phyloP scores from a whole-genome alignment of 2,888 invertebrate genomes.

The Pseudanteris insignis region DNA sequence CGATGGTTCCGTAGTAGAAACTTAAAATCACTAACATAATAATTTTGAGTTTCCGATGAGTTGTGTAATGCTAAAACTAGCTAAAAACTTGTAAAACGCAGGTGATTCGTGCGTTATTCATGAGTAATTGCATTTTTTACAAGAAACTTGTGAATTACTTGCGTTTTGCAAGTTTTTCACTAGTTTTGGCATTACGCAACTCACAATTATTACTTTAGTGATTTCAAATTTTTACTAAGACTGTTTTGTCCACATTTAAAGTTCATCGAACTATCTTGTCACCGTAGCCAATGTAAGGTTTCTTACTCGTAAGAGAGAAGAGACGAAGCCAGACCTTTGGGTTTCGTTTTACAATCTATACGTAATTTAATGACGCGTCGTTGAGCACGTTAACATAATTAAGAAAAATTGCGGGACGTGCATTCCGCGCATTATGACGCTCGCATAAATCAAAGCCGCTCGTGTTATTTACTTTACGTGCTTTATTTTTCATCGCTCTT shows the following conservation, averaged over 20 bases:
- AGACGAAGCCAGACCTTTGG: slow-evolving; percentile 22
- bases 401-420: slow-evolving; percentile 23
- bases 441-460: slow-evolving; percentile 5
- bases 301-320: slow-evolving; percentile 17
- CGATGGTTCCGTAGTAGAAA: too few relatives aligned
- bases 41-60: too few relatives aligned
- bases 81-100: too few relatives aligned
- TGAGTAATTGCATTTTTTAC: too few relatives aligned
- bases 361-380: slow-evolving; percentile 32
- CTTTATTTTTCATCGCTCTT: slow-evolving; percentile 8
- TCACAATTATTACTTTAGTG: too few relatives aligned
- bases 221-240: too few relatives aligned
- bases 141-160: too few relatives aligned
- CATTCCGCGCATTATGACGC: slow-evolving; percentile 4
- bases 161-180: too few relatives aligned
- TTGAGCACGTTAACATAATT: slow-evolving; percentile 32
- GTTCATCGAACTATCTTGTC: slow-evolving; percentile 43
- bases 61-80: too few relatives aligned
- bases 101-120: too few relatives aligned
- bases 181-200: too few relatives aligned
- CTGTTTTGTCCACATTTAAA: slow-evolving; percentile 29
- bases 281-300: slow-evolving; percentile 34
- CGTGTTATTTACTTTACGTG: not conserved
- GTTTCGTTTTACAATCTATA: slow-evolving; percentile 36
- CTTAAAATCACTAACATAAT: too few relatives aligned